These are phyloP conservation scores for Malurus splendens DNA, from an alignment of 2,797 vertebrate species.

Conservation along the genomic window DNA sequence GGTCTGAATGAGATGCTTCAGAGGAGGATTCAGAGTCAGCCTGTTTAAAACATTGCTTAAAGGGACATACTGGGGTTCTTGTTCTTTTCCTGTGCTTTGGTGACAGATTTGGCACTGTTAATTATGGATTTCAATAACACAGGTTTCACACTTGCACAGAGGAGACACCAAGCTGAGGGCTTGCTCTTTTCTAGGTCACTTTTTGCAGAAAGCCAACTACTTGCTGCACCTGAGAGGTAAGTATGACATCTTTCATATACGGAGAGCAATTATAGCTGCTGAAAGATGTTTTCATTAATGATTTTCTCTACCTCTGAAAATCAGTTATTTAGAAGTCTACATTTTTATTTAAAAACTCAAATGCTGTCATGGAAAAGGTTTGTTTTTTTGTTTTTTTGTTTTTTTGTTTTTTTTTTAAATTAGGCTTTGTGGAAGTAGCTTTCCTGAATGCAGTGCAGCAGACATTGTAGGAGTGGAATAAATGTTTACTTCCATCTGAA, in stretches of 20 bases:
- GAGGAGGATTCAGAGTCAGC: background rate
- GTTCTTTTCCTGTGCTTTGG: background rate
- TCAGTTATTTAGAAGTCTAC: background rate
- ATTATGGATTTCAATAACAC: background rate
- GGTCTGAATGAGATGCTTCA: background rate
- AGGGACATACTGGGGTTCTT: background rate
- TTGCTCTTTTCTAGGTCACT: background rate
- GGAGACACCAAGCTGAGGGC: background rate
- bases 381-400: background rate
- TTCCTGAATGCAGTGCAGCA: background rate
- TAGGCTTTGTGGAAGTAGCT: background rate
- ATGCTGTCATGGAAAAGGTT: background rate
- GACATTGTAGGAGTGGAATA: background rate
- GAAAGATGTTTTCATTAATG: background rate
- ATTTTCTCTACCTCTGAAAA: background rate
- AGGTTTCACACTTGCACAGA: background rate
- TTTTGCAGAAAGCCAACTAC: background rate
- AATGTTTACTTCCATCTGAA: background rate
- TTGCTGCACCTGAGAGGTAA: background rate
- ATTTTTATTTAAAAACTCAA: background rate
- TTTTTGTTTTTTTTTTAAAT: background rate
- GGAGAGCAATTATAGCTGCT: background rate
- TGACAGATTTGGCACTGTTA: background rate
- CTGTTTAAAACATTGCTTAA: background rate
- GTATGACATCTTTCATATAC: background rate